These are phyloP conservation scores for Sylvietta virens DNA, from an alignment of 2,113 vertebrate species.

Conservation along the genomic window DNA sequence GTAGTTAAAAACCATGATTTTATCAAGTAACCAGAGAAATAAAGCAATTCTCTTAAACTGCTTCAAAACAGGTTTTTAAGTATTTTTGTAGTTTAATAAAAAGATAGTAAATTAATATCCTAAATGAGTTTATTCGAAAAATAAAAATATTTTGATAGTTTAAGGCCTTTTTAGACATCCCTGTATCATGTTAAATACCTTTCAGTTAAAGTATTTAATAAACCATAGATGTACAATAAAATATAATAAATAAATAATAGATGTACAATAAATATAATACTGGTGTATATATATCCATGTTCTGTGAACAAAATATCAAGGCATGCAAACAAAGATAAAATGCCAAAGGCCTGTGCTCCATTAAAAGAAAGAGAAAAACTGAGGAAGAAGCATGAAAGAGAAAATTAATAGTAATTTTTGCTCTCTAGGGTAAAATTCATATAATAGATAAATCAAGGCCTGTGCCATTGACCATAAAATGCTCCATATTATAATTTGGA, in stretches of 20 bases:
- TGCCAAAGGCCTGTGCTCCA: neutral
- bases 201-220: conserved; percentile 58
- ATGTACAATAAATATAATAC: neutral
- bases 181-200: conserved; percentile 59
- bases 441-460: neutral
- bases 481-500: conserved; percentile 37
- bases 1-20: neutral
- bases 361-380: conserved; percentile 31
- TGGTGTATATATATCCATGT: neutral
- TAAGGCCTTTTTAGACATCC: conserved; percentile 39
- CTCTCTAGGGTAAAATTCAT: neutral
- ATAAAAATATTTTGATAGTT: neutral
- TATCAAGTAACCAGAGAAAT: neutral
- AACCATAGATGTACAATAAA: neutral
- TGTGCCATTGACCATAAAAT: conserved; percentile 8
- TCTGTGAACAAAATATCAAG: neutral
- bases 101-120: neutral
- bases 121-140: neutral
- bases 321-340: conserved; percentile 27
- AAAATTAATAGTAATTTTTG: neutral
- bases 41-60: neutral
- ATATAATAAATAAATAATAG: conserved; percentile 19
- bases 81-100: conserved; percentile 19
- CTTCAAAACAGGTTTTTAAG: neutral
- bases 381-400: conserved; percentile 20